A percentile compares a stretch with the other conserved stretches of the same genome.
Conservation (phyloP, 23 tunicate species). For the Clavelina lepadiformis region DNA sequence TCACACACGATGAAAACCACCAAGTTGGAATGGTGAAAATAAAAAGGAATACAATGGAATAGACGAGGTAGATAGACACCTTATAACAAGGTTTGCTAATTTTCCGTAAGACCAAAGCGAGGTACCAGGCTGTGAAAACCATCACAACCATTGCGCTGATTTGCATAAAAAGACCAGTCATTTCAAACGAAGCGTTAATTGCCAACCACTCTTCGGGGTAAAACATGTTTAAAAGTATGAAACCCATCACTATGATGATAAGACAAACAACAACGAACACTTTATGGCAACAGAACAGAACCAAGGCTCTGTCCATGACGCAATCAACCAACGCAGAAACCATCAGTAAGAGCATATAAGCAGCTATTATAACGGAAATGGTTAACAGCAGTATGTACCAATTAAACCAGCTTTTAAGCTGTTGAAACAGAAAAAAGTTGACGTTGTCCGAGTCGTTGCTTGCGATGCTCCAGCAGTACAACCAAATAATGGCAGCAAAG, state of each 20-base stretch:
- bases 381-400: constrained; percentile 43
- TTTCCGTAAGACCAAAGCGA: not conserved
- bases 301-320: not conserved
- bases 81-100: not conserved
- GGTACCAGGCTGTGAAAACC: constrained; percentile 25
- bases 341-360: constrained; percentile 17
- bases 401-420: constrained; percentile 30
- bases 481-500: constrained; percentile 20
- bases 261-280: constrained; percentile 5
- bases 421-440: constrained; percentile 39
- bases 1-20: constrained; percentile 60
- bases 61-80: not conserved
- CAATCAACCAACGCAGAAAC: constrained; percentile 19
- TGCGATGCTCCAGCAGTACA: constrained; percentile 71
- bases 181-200: constrained; percentile 36
- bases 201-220: constrained; percentile 32
- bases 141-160: constrained; percentile 28
- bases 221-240: constrained; percentile 11
- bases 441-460: constrained; percentile 34
- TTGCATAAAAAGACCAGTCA: constrained; percentile 63
- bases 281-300: constrained; percentile 37
- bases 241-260: constrained; percentile 20
- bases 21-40: constrained; percentile 34
- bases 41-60: constrained; percentile 27
- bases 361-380: constrained; percentile 6